Percentiles rank a stretch among this genome's conserved stretches.
Conservation (phyloP, 2,888 invertebrate species). For the Cistogaster globosa region DNA sequence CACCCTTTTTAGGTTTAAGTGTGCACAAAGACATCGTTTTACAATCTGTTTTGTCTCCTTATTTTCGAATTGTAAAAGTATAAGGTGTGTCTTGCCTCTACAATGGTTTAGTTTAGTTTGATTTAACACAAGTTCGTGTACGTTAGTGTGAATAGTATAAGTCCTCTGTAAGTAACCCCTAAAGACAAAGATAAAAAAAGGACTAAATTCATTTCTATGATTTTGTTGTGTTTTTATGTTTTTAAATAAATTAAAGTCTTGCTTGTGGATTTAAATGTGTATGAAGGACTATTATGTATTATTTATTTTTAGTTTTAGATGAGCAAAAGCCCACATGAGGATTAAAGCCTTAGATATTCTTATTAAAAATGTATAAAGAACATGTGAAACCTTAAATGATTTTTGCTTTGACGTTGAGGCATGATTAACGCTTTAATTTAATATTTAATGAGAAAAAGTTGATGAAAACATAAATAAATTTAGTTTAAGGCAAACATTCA, state of each 20-base stretch:
- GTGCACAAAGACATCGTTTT: constrained; percentile 31
- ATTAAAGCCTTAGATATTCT: neutral
- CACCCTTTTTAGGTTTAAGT: constrained; percentile 20
- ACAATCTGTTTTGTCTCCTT: neutral
- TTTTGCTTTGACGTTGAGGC: neutral
- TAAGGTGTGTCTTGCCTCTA: neutral
- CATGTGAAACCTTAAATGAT: constrained; percentile 24
- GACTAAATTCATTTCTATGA: constrained; percentile 39
- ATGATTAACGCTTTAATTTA: neutral
- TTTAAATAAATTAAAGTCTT: constrained; percentile 24
- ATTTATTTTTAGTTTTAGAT: neutral
- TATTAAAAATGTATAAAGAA: neutral
- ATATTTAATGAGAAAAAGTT: neutral
- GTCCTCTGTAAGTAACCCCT: constrained; percentile 23
- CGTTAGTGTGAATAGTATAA: neutral
- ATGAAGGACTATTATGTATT: neutral
- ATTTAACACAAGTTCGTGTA: neutral
- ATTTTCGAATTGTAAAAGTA: neutral
- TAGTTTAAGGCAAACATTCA: neutral
- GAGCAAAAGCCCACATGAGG: neutral
- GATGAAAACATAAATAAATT: neutral
- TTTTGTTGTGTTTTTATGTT: constrained; percentile 1
- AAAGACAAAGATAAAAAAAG: constrained; percentile 22
- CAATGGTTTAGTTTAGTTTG: neutral
- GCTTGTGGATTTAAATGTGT: neutral